These are phyloP conservation scores for Notoglanidium macrostoma DNA, from an alignment of 2,797 vertebrate species.

Conservation along the genomic window DNA sequence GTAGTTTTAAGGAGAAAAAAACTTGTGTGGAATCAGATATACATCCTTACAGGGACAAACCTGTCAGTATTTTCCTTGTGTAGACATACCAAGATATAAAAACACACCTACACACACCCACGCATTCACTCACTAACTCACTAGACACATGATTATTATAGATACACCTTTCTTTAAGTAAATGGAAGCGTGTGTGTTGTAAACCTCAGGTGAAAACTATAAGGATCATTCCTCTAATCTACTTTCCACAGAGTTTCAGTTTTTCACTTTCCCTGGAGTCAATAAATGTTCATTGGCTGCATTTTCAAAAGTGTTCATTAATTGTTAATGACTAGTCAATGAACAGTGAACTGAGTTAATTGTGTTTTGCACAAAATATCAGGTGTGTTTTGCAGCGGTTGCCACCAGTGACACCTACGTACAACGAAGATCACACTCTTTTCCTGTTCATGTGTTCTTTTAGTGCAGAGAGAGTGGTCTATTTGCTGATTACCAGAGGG, in stretches of 20 bases:
- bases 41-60: not conserved
- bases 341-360: constrained; percentile 49
- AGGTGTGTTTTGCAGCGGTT: constrained; percentile 27
- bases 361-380: not conserved
- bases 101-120: constrained; percentile 9
- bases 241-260: constrained; percentile 17
- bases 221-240: not conserved
- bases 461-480: constrained; percentile 27
- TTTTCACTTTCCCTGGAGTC: constrained; percentile 29
- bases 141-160: not conserved
- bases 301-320: constrained; percentile 51
- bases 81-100: not conserved
- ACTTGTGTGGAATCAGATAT: not conserved
- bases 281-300: constrained; percentile 45
- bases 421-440: constrained; percentile 20
- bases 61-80: not conserved
- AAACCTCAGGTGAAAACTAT: not conserved
- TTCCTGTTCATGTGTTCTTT: constrained; percentile 41
- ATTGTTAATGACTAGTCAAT: constrained; percentile 55
- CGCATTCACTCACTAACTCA: not conserved
- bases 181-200: not conserved
- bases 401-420: constrained; percentile 28
- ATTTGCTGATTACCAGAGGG: constrained; percentile 51
- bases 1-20: not conserved
- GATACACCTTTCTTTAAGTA: not conserved